Percentiles rank a stretch among this genome's conserved stretches.
Conservation (phyloP, 1,140 invertebrate species). For the Pogonus chalceus region DNA sequence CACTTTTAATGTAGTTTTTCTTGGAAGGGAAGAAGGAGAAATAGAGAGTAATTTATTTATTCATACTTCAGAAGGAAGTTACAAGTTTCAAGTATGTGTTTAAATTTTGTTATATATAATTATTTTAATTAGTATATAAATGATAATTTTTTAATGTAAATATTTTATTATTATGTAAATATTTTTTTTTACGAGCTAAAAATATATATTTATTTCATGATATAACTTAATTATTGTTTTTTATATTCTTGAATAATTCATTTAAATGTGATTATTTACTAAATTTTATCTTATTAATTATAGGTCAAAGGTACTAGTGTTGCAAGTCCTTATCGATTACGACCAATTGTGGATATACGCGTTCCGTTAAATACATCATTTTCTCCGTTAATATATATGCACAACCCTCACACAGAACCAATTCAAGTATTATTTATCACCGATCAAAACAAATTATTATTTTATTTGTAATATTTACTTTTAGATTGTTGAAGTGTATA, state of each 20-base stretch:
- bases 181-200: not conserved
- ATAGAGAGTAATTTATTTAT: conserved; percentile 83
- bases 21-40: conserved; percentile 80
- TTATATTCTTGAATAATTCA: conserved; percentile 15
- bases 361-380: conserved; percentile 88
- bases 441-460: conserved; percentile 8
- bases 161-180: not conserved
- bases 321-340: conserved; percentile 77
- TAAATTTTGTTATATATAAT: conserved; percentile 10
- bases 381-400: conserved; percentile 80
- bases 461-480: conserved; percentile 24
- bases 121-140: conserved; percentile 1
- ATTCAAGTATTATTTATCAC: conserved; percentile 60
- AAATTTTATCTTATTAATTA: conserved; percentile 33
- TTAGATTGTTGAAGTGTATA: conserved; percentile 80
- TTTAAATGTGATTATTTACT: too few relatives aligned
- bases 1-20: conserved; percentile 89
- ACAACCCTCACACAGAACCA: conserved; percentile 82
- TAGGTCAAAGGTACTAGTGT: conserved; percentile 72
- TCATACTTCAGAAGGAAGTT: conserved; percentile 82
- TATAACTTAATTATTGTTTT: too few relatives aligned
- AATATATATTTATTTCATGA: too few relatives aligned
- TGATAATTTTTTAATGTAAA: too few relatives aligned
- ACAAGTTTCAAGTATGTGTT: conserved; percentile 62
- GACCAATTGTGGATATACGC: conserved; percentile 78